Percentiles rank a stretch among this genome's conserved stretches.
phyloP scores from a whole-genome alignment of 2,113 vertebrate species.

The Aegithalos caudatus region DNA sequence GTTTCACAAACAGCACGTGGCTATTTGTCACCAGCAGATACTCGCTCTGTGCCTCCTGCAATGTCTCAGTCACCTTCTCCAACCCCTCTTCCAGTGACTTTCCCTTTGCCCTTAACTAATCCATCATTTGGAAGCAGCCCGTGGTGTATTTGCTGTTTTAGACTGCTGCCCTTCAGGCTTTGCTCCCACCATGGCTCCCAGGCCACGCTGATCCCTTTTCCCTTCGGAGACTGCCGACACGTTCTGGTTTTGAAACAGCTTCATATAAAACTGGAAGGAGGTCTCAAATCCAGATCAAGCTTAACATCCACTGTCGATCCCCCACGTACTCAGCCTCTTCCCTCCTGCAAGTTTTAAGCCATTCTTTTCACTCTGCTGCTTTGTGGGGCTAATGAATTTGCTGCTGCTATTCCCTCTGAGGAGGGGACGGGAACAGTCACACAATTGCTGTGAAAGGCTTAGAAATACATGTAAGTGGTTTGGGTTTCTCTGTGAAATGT shows the following conservation, averaged over 20 bases:
- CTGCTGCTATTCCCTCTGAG: background rate
- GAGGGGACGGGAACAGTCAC: background rate
- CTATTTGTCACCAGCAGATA: background rate
- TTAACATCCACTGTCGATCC: background rate
- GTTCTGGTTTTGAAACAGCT: constrained; percentile 1
- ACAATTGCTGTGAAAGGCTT: constrained; percentile 19
- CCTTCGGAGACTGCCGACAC: background rate
- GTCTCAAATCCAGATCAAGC: constrained; percentile 51
- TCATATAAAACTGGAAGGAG: constrained; percentile 16
- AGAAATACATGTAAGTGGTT: constrained; percentile 27
- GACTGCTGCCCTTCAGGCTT: background rate
- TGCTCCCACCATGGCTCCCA: rapidly evolving
- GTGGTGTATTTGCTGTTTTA: background rate
- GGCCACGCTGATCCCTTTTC: background rate
- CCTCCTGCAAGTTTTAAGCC: constrained; percentile 16
- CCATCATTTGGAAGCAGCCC: background rate
- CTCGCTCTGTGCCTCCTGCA: background rate
- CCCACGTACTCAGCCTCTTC: background rate
- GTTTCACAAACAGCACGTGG: rapidly evolving
- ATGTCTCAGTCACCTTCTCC: constrained; percentile 12
- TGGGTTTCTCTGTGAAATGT: constrained; percentile 45
- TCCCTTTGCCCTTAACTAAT: constrained; percentile 17
- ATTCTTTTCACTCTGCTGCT: constrained; percentile 28
- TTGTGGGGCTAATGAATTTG: constrained; percentile 48
- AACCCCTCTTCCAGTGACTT: background rate